Evolutionary conservation across 1,140 invertebrate species (phyloP), one percentile per base, ranked within the genome.

Genomic region (Reticulitermes speratus): DNA sequence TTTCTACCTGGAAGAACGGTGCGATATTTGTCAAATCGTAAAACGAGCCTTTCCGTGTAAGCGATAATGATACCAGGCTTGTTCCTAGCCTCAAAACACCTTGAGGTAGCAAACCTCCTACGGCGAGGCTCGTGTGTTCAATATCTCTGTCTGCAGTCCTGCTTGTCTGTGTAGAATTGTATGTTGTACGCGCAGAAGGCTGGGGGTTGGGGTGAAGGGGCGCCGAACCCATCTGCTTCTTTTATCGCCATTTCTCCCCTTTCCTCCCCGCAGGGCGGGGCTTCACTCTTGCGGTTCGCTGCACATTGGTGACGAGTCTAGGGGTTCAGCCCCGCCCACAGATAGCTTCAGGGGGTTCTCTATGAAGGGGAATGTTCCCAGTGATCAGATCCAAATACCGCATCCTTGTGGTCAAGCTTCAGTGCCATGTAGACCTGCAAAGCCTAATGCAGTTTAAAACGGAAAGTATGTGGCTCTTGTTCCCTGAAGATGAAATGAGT

Each of bases 271-370:
- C 25, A 75, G 65, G 65, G 65, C 65, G 65, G 65, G 14, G 65
- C 65, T 30, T 75, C 65, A 30, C 65, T 75, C 65, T n/a, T 75
- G 65, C 65, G 65, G 65, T 75, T 75, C 65, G 65, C 65, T 75
- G 65, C 65, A 75, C 65, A 75, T 75, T 75, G 65, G 65, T 75
- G 65, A 75, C 65, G 65, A 75, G 65, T 30, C 65, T 75, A 75
- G 65, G 65, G 65, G 65, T 75, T 75, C 65, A 75, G 65, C 65
- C 65, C 65, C 65, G 65, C 65, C 65, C 65, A 75, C 65, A 75
- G 59, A 65, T 65, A 65, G 65, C 65, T 75, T 75, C 25, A 75
- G 65, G 25, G 59, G 65, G 65, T 55, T 55, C 52, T 16, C 14
- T 19, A 5, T 75, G 25, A 59, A 30, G 65, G n/a, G 65, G n/a